These are phyloP conservation scores for Lutjanus argentimaculatus DNA, from an alignment of 2,797 vertebrate genomes.

Conservation along the genomic window DNA sequence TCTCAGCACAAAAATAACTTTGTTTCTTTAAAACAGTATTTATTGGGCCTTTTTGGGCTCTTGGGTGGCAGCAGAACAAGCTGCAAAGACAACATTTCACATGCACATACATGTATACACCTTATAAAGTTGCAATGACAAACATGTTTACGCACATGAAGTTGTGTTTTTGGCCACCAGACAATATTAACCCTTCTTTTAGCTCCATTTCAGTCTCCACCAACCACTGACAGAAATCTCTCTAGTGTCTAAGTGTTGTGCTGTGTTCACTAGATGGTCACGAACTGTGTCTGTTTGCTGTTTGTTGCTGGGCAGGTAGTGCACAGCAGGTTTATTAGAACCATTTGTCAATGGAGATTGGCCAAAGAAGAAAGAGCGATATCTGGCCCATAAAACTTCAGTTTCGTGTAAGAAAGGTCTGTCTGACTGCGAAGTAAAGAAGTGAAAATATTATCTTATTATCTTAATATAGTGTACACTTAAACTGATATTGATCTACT, in stretches of 20 bases:
- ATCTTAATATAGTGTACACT: too few species aligned
- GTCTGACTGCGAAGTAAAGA: too few species aligned
- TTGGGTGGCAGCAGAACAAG: not conserved
- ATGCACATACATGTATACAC: not conserved
- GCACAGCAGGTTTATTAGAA: too few species aligned
- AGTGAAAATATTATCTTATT: too few species aligned
- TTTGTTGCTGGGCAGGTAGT: not conserved
- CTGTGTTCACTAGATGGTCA: not conserved
- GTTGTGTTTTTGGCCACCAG: not conserved
- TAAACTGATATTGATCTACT: too few species aligned
- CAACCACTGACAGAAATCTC: not conserved
- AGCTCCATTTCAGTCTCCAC: not conserved
- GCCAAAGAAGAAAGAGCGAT: too few species aligned
- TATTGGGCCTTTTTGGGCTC: not conserved
- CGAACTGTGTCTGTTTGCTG: not conserved
- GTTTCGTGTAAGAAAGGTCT: too few species aligned
- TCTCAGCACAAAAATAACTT: not conserved
- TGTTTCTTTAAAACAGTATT: not conserved
- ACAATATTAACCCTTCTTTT: not conserved
- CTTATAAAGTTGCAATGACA: not conserved
- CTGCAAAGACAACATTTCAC: not conserved
- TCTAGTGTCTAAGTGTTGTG: not conserved
- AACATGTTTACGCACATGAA: not conserved
- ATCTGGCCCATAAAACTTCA: too few species aligned
- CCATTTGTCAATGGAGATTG: too few species aligned